These are phyloP conservation scores for Trinectes maculatus DNA, from an alignment of 2,113 vertebrate genomes.

Conservation along the genomic window DNA sequence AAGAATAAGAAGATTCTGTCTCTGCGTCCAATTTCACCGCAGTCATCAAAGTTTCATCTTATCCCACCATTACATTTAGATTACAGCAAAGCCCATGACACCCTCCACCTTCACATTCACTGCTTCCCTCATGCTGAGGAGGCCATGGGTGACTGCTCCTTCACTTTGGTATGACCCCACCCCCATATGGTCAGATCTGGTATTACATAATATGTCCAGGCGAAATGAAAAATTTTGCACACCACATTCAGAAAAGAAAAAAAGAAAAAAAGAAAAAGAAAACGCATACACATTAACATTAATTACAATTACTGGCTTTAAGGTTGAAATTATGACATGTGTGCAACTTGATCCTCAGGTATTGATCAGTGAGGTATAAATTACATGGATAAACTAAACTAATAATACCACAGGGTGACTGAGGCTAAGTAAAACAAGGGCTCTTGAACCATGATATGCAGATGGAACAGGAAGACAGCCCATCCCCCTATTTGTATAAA, in stretches of 20 bases:
- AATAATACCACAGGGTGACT: neutral
- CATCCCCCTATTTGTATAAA: slow-evolving; percentile 66
- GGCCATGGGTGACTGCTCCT: slow-evolving; percentile 49
- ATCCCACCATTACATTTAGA: slow-evolving; percentile 44
- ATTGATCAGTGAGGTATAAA: slow-evolving; percentile 6
- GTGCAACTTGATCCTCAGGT: neutral
- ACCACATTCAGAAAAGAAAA: too few relatives aligned
- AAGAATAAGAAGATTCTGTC: slow-evolving; percentile 6
- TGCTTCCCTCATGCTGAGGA: slow-evolving; percentile 32
- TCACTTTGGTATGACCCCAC: slow-evolving; percentile 77
- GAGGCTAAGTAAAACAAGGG: slow-evolving; percentile 31
- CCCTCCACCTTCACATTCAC: slow-evolving; percentile 54
- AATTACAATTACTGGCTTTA: neutral
- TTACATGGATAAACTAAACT: neutral
- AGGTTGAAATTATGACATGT: neutral
- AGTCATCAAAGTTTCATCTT: slow-evolving; percentile 39
- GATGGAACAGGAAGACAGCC: slow-evolving; percentile 22
- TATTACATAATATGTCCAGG: slow-evolving; percentile 60
- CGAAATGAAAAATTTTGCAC: slow-evolving; percentile 2
- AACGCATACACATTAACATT: neutral
- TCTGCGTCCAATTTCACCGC: slow-evolving; percentile 26
- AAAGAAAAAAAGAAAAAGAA: too few relatives aligned
- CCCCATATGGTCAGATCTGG: slow-evolving; percentile 73
- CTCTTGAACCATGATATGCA: slow-evolving; percentile 45
- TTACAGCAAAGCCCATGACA: slow-evolving; percentile 34